Base-by-base conservation (phyloP, 2,113 vertebrate genomes). In the Esox niger region DNA sequence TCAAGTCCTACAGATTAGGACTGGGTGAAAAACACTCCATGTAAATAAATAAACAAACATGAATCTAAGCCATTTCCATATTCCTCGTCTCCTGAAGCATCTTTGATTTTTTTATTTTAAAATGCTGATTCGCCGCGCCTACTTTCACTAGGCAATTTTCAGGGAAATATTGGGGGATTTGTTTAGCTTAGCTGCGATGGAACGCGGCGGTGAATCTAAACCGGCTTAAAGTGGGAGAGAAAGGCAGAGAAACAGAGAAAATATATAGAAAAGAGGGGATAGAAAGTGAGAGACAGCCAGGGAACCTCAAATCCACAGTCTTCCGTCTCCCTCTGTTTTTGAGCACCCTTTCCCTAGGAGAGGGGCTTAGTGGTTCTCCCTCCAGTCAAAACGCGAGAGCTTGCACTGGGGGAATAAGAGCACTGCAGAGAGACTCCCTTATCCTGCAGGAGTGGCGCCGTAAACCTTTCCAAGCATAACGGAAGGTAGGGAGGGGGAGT, bases 91-190 rank as follows among this genome's bases (percentile, higher is more conserved):
- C 68, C 60, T 57, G 25, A 47, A 63, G 70, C 55, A 56, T 66
- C 29, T 62, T 29, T 38, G 52, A 70, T 68, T 20, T 38, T 57
- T 73, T 68, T 20, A 32, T 52, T 74, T 43, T 58, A 57, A 80
- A 74, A 49, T 15, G 20, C 26, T 32, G 6, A 62, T 66, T 64
- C 70, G 35, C 33, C 29, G 62, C 66, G 55, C 56, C 58, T 10
- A 13, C 64, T 65, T 62, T 47, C 68, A 66, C 68, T 52, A 57
- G 69, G 62, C 75, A 77, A 76, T 81, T 80, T 77, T 78, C 25
- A 61, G 72, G 47, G 69, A 79, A 83, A 82, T 79, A 85, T 80
- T 52, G 69, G 74, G 38, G 73, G 79, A 81, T 89, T 83, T 86
- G 71, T 83, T 79, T 78, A 73, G 79, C 84, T 88, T 85, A 81